These are phyloP conservation scores for Dryobates pubescens DNA, from an alignment of 2,797 vertebrate genomes.

Conservation along the genomic window DNA sequence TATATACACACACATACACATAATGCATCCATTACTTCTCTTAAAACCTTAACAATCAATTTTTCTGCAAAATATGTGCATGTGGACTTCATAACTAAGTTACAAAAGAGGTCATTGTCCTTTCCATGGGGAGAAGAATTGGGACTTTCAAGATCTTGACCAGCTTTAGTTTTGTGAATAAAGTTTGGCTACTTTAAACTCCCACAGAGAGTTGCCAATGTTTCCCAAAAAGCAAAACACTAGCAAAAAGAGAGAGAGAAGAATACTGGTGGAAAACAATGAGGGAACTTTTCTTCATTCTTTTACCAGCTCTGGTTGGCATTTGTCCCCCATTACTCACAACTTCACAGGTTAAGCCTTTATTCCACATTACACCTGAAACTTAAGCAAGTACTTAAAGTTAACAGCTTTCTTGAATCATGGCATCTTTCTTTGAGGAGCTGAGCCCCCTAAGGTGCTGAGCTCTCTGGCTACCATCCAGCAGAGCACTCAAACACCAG, in stretches of 20 bases:
- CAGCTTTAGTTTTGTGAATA: neutral
- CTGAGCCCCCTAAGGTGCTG: slow-evolving; percentile 20
- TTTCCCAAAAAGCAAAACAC: neutral
- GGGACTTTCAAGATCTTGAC: neutral
- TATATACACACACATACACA: too few species aligned
- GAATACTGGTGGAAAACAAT: neutral
- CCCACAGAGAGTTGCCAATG: accelerated
- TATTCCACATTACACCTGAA: neutral
- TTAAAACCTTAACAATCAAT: neutral
- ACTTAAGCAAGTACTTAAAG: slow-evolving; percentile 3
- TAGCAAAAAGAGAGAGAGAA: neutral
- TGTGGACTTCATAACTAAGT: neutral
- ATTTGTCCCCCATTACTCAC: neutral
- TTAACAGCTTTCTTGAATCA: slow-evolving; percentile 19
- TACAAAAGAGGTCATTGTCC: neutral
- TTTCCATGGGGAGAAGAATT: neutral
- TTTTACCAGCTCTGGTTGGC: slow-evolving; percentile 13
- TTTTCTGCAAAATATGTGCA: accelerated
- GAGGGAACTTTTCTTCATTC: neutral
- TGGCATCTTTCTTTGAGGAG: slow-evolving; percentile 1
- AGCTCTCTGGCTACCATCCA: slow-evolving; percentile 25
- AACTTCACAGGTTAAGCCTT: slow-evolving; percentile 2
- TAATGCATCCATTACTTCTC: neutral
- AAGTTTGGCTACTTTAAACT: neutral
- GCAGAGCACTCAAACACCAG: slow-evolving; percentile 61